Percentiles rank a stretch among this genome's conserved stretches.
Evolutionary conservation across 1,140 invertebrate genomes (phyloP).

Genomic region (Drosophila pandora): DNA sequence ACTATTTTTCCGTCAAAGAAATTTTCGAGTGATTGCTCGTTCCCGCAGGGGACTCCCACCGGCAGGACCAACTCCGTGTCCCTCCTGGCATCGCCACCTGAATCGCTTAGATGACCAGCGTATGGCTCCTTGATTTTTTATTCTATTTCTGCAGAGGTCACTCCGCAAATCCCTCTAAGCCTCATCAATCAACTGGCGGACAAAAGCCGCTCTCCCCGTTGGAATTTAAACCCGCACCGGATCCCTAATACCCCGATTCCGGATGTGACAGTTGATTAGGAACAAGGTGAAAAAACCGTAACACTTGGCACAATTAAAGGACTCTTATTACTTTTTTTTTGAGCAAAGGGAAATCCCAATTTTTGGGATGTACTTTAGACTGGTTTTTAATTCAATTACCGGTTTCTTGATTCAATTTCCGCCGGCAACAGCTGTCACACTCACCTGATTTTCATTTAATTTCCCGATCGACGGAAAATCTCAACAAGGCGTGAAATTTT

Average conservation of each 20-base stretch:
- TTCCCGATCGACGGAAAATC: not conserved
- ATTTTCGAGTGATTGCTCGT: constrained; percentile 14
- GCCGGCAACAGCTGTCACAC: constrained; percentile 10
- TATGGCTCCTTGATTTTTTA: not conserved
- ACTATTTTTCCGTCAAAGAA: not conserved
- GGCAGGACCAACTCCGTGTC: not conserved
- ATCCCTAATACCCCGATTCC: not conserved
- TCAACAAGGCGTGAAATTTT: not conserved
- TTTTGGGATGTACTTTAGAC: not conserved
- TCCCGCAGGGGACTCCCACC: not conserved
- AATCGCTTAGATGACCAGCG: not conserved
- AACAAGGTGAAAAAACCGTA: not conserved
- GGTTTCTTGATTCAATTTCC: constrained; percentile 30
- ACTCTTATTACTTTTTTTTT: not conserved
- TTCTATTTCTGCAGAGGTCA: not conserved
- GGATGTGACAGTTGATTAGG: constrained; percentile 3
- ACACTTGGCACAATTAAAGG: constrained; percentile 15
- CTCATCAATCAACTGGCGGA: not conserved
- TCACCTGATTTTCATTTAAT: constrained; percentile 18
- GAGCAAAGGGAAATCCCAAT: not conserved
- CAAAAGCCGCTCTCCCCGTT: constrained; percentile 2
- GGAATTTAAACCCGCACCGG: not conserved
- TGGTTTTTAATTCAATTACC: constrained; percentile 30
- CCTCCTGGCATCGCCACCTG: not conserved
- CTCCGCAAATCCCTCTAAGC: not conserved